Percentiles rank a stretch among this genome's conserved stretches.
Evolutionary conservation across 2,797 vertebrate species (phyloP).

Genomic region (Staurois parvus): DNA sequence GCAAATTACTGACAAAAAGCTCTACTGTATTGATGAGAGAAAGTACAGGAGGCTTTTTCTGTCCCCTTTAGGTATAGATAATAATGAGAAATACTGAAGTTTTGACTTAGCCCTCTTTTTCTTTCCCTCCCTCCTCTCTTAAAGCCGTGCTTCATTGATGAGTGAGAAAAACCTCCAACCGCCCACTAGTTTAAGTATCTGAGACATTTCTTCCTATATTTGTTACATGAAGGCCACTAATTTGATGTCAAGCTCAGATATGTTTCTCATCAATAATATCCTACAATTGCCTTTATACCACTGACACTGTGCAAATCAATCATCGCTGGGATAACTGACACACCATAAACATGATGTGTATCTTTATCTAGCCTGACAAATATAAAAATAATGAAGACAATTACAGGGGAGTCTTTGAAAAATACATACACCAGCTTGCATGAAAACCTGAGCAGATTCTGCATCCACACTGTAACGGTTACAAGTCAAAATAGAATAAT

Average conservation of each 20-base stretch:
- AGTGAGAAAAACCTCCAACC: slow-evolving; percentile 67
- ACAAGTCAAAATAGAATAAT: slow-evolving; percentile 43
- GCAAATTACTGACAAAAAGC: slow-evolving; percentile 99
- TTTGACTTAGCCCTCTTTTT: slow-evolving; percentile 67
- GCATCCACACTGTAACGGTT: slow-evolving; percentile 21
- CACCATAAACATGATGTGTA: slow-evolving; percentile 63
- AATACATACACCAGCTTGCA: neutral
- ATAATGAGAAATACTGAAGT: slow-evolving; percentile 80
- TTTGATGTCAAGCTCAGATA: slow-evolving; percentile 76
- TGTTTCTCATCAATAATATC: slow-evolving; percentile 84
- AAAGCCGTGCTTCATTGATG: slow-evolving; percentile 69
- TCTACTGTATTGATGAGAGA: slow-evolving; percentile 91
- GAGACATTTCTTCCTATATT: slow-evolving; percentile 73
- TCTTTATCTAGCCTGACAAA: slow-evolving; percentile 63
- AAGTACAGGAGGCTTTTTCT: slow-evolving; percentile 84
- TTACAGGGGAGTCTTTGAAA: slow-evolving; percentile 51
- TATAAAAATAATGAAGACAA: slow-evolving; percentile 63
- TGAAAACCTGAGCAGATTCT: slow-evolving; percentile 35
- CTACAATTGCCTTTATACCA: slow-evolving; percentile 75
- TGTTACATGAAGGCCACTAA: slow-evolving; percentile 75
- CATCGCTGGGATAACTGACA: slow-evolving; percentile 66
- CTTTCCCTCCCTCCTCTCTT: slow-evolving; percentile 65
- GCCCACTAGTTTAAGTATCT: slow-evolving; percentile 75
- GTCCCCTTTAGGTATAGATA: slow-evolving; percentile 89
- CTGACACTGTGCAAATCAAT: slow-evolving; percentile 68